Evolutionary conservation across 2,797 vertebrate species (phyloP), one percentile per base, ranked within the genome.

Genomic region (Taenioides sp.): DNA sequence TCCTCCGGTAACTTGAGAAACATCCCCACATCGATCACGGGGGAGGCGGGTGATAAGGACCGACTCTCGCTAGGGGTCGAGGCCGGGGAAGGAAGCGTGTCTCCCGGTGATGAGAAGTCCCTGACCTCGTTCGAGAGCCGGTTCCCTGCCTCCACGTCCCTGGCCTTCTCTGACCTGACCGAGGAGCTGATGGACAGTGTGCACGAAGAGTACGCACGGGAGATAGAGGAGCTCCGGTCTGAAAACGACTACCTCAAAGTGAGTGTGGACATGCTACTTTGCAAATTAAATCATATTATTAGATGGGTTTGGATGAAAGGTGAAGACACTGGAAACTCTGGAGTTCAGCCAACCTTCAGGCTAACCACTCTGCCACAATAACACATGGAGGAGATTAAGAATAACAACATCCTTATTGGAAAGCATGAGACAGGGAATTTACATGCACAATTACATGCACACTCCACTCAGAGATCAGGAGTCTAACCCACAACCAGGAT

Each of bases 161-260:
- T 98, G 75, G 97, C 97, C 71, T 98, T 98, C 91, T 98, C 98
- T 6, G 98, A 98, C 91, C 95, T 99, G 81, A 98, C 97, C 6
- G 98, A 99, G 91, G 97, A 99, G 88, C 88, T 97, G 62, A 92
- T 96, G 87, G 97, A 98, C 83, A 94, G 94, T 54, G 91, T 95
- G 85, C 95, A 96, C 0, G 95, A 97, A 65, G 95, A 96, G 89
- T 95, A 96, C 77, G 84, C 96, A 71, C 89, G 96, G 25, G 97
- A 99, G 77, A 94, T 98, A 83, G 97, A 99, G 73, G 98, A 99
- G 83, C 92, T 99, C 81, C 93, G 98, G 75, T 97, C 98, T 0
- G 98, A 99, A 88, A 99, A 98, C 71, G 97, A 98, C 89, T 98
- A 99, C 89, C 95, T 98, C 83, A 99, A 99, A 96, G 97, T 98